A percentile compares a stretch with the other conserved stretches of the same genome.
Conservation (phyloP, 2,888 invertebrate species). For the Ornithoptera alexandrae region DNA sequence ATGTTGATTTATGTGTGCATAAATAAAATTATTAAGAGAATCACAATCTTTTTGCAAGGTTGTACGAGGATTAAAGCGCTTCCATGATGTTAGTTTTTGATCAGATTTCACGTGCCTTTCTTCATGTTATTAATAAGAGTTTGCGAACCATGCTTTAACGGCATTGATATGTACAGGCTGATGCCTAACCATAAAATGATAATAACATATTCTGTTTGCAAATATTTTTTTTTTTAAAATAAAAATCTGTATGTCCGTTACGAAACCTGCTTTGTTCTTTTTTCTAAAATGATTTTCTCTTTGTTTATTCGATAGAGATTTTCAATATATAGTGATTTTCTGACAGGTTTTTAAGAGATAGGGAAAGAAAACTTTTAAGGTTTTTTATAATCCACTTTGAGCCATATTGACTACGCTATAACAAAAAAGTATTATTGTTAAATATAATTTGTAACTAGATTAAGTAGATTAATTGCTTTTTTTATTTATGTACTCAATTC, state of each 20-base stretch:
- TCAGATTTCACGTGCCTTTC: conserved; percentile 73
- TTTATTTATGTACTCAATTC: no score
- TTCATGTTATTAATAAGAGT: conserved; percentile 77
- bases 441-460: no score
- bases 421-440: conserved; percentile 3
- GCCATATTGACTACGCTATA: no score
- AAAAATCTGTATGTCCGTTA: neutral
- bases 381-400: no score
- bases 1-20: neutral
- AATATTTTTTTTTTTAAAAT: neutral
- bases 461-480: no score
- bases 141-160: conserved; percentile 66
- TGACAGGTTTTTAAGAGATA: no score
- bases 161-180: conserved; percentile 54
- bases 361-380: no score
- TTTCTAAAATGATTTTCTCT: no score
- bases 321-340: no score
- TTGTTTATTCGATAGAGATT: no score
- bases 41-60: conserved; percentile 34
- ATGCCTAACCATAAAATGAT: conserved; percentile 10
- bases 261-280: neutral
- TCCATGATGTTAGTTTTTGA: conserved; percentile 68
- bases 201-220: neutral
- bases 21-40: neutral
- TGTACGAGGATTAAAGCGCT: conserved; percentile 57